phyloP scores from a whole-genome alignment of 2,888 invertebrate genomes.

The Plutella xylostella region DNA sequence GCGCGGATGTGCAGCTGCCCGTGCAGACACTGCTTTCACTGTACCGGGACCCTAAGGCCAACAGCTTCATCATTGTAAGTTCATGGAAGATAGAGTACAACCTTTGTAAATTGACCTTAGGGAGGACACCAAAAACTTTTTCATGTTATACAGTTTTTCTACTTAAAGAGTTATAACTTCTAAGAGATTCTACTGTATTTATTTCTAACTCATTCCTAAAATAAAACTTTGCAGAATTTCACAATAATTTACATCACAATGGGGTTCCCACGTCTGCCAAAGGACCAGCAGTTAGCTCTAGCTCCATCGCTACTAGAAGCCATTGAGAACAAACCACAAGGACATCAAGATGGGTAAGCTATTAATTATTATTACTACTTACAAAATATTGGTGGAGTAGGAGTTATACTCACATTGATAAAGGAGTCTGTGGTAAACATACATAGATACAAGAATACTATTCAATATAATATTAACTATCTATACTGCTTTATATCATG shows the following conservation, averaged over 20 bases:
- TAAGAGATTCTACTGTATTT: no score
- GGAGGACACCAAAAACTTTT: no score
- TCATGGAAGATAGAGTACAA: no score
- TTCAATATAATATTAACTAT: no score
- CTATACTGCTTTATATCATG: not conserved
- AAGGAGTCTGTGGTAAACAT: no score
- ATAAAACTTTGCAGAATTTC: conserved; percentile 93
- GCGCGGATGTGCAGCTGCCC: conserved; percentile 86
- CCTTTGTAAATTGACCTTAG: no score
- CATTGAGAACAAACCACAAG: conserved; percentile 82
- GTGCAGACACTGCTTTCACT: conserved; percentile 84
- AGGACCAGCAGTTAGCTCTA: conserved; percentile 79
- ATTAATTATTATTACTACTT: not conserved
- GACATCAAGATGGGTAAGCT: conserved; percentile 84
- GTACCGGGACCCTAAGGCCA: conserved; percentile 81
- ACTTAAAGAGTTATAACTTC: no score
- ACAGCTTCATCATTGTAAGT: conserved; percentile 83
- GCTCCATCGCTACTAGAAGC: conserved; percentile 82
- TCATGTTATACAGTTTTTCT: no score
- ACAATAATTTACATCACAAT: conserved; percentile 93
- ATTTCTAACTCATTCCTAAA: no score
- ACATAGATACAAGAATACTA: not conserved
- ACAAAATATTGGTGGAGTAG: no score
- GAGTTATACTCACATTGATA: no score
- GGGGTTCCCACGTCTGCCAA: conserved; percentile 86